Percentiles rank a stretch among this genome's conserved stretches.
These are phyloP conservation scores for Erethizon dorsatum DNA, from an alignment of 2,797 vertebrate species.

Conservation along the genomic window DNA sequence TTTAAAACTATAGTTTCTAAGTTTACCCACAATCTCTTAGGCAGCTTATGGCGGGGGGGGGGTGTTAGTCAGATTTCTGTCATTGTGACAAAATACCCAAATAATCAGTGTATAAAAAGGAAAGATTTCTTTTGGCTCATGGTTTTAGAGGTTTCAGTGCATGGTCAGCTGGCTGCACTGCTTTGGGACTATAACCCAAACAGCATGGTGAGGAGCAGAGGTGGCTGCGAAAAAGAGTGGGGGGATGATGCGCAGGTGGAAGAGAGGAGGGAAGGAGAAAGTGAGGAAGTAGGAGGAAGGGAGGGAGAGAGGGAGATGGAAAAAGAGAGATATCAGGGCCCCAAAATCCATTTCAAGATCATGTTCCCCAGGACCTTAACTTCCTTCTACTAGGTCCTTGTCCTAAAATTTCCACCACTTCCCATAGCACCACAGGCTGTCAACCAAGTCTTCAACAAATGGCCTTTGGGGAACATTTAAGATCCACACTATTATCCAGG, in stretches of 20 bases:
- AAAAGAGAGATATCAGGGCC: not conserved
- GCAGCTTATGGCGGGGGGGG: not conserved
- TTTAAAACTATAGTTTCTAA: constrained; percentile 26
- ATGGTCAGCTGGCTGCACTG: not conserved
- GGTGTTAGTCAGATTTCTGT: not conserved
- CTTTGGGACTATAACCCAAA: too few relatives aligned
- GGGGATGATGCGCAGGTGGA: not conserved
- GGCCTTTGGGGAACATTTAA: not conserved
- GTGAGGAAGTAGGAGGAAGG: not conserved
- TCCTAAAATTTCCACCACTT: not conserved
- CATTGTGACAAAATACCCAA: not conserved
- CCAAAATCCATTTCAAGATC: not conserved
- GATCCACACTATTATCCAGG: not conserved
- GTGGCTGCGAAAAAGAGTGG: not conserved
- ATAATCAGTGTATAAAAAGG: not conserved
- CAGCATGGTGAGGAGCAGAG: too few relatives aligned
- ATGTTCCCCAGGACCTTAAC: not conserved
- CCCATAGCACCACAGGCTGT: not conserved
- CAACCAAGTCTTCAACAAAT: not conserved
- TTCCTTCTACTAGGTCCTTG: not conserved
- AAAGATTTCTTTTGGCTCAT: not conserved
- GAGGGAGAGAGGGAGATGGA: not conserved
- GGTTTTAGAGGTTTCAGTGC: not conserved
- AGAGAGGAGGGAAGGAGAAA: not conserved
- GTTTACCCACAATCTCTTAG: not conserved